Conservation (phyloP, 2,113 vertebrate species). For the Ahaetulla prasina region DNA sequence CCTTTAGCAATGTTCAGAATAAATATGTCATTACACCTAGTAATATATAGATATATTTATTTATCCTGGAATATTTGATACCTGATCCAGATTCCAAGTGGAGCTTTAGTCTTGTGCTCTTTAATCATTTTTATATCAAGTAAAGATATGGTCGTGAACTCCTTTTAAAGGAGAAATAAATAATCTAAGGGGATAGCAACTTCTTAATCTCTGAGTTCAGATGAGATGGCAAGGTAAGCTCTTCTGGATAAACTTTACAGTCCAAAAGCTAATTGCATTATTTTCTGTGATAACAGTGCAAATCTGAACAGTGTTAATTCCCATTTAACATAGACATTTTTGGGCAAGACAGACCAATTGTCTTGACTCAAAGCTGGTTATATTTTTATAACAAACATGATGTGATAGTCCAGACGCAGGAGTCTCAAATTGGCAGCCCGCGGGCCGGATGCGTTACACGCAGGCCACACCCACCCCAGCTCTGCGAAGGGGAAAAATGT, state of each 20-base stretch:
- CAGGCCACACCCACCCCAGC: too few species aligned
- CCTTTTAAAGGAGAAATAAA: background rate
- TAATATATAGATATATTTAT: background rate
- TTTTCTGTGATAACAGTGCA: background rate
- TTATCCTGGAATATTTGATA: background rate
- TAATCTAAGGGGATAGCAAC: background rate
- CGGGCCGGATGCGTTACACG: too few species aligned
- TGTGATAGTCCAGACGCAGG: background rate
- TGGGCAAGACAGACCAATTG: background rate
- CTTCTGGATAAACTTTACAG: background rate
- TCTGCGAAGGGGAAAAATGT: too few species aligned
- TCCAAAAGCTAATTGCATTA: background rate
- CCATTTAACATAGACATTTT: background rate
- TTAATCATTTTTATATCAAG: background rate
- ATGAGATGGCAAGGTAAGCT: background rate
- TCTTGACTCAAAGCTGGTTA: background rate
- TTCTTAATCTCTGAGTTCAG: background rate
- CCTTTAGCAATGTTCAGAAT: slow-evolving; percentile 48
- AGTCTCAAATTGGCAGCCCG: too few species aligned
- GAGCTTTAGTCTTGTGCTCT: background rate
- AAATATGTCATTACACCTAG: slow-evolving; percentile 41
- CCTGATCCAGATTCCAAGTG: background rate
- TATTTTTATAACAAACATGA: background rate
- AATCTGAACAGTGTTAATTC: background rate
- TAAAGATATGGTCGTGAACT: background rate